Evolutionary conservation across 2,113 vertebrate genomes (phyloP).

Genomic region (Calidris pygmaea): DNA sequence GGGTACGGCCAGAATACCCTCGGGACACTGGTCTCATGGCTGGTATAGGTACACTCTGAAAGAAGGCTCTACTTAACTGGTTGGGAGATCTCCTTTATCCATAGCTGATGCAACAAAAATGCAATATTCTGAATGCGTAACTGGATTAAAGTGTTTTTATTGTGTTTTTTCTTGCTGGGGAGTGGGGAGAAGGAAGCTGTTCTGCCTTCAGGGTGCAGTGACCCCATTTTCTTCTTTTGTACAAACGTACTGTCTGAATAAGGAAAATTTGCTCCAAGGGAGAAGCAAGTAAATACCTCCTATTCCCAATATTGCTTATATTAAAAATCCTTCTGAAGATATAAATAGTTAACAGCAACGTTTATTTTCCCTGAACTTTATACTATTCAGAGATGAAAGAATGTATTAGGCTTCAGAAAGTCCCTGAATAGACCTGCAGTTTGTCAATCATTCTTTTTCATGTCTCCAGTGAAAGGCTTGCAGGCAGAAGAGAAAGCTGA

Average conservation of each 20-base stretch:
- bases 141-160: neutral
- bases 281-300: neutral
- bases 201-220: neutral
- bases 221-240: neutral
- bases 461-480: neutral
- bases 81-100: neutral
- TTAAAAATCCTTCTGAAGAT: neutral
- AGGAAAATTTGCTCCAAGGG: neutral
- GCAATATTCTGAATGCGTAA: neutral
- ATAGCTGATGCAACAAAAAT: neutral
- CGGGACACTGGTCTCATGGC: neutral
- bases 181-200: neutral
- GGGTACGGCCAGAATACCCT: neutral
- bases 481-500: neutral
- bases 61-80: neutral
- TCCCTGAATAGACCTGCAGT: slow-evolving; percentile 2
- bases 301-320: neutral
- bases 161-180: neutral
- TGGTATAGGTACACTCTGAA: neutral
- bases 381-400: neutral
- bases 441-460: slow-evolving; percentile 20
- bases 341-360: neutral
- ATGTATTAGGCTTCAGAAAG: neutral
- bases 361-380: neutral
- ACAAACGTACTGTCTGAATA: neutral